Evolutionary conservation across 2,888 invertebrate species (phyloP), one percentile per base, ranked within the genome.

Genomic region (Stenichneumon culpator): DNA sequence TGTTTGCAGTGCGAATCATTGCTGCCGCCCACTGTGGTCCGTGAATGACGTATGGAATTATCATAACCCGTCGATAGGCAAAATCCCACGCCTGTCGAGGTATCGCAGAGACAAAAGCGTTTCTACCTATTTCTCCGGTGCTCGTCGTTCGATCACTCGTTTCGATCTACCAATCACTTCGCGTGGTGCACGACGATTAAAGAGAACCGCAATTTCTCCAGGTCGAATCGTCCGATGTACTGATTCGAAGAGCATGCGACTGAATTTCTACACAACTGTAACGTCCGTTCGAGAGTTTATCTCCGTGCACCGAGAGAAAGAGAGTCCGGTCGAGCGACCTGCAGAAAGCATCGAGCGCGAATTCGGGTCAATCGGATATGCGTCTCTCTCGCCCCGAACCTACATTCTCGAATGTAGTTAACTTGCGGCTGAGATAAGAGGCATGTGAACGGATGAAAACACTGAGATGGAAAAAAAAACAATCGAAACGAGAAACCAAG

Each of bases 341-440:
- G 78, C 47, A 65, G 78, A 79, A 70, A 73, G 78, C 79, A 67
- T 52, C 69, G 72, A 75, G 50, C 77, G 75, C 77, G 83, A 80
- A 88, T 87, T 87, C 86, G 84, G 89, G 89, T 88, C 88, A 88
- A 87, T 89, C 84, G 88, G 82, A 88, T 88, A 86, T 87, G 77
- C 63, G 75, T 77, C 36, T 80, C 68, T 68, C 47, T 72, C 67
- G 32, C 36, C 50, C 44, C 65, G 36, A 65, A 65, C 63, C 22
- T 52, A 52, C 54, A 54, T 77, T 77, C 77, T 77, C 67, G 52
- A 14, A 16, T 6, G 11, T n/a, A 3, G 36, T 28, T 44, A 60
- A 78, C 69, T 60, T 70, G 79, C 54, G 63, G 36, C 47, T 39
- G 67, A 70, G 79, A 85, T 79, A 85, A 82, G 84, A 75, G 52